Evolutionary conservation across 2,797 vertebrate genomes (phyloP).

Genomic region (Urophycis tenuis): DNA sequence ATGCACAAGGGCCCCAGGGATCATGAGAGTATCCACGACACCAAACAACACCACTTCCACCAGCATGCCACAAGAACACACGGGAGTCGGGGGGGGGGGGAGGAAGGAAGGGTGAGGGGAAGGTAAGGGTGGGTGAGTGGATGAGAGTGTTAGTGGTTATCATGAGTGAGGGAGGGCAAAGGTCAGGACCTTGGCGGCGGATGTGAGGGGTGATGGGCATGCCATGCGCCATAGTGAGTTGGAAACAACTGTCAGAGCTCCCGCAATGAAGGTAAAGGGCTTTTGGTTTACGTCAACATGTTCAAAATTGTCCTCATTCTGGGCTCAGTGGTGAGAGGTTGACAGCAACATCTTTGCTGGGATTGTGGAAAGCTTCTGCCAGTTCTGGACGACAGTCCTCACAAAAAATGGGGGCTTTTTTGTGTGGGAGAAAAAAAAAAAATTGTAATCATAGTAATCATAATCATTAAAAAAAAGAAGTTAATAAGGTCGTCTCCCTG

Average conservation of each 20-base stretch:
- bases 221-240: constrained; percentile 86
- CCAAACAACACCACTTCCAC: constrained; percentile 51
- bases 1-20: constrained; percentile 50
- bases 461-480: constrained; percentile 34
- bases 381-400: constrained; percentile 77
- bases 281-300: constrained; percentile 48
- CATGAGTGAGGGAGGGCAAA: constrained; percentile 51
- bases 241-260: constrained; percentile 85
- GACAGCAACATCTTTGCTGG: constrained; percentile 56
- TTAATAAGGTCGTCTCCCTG: constrained; percentile 51
- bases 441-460: neutral
- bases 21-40: constrained; percentile 42
- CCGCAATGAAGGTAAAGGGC: constrained; percentile 68
- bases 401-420: constrained; percentile 77
- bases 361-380: constrained; percentile 78
- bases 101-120: constrained; percentile 24
- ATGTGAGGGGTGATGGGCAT: constrained; percentile 73
- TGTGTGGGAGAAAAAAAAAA: constrained; percentile 47
- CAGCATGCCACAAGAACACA: constrained; percentile 71
- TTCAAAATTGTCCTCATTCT: constrained; percentile 29
- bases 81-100: constrained; percentile 35
- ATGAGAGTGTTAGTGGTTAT: constrained; percentile 75
- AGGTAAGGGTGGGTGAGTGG: constrained; percentile 46
- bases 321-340: constrained; percentile 58
- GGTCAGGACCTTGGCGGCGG: constrained; percentile 41